A percentile compares a stretch with the other conserved stretches of the same genome.
Evolutionary conservation across 92 coral and sea anemone species (phyloP).

Genomic region (Umimayanthus kanabou): DNA sequence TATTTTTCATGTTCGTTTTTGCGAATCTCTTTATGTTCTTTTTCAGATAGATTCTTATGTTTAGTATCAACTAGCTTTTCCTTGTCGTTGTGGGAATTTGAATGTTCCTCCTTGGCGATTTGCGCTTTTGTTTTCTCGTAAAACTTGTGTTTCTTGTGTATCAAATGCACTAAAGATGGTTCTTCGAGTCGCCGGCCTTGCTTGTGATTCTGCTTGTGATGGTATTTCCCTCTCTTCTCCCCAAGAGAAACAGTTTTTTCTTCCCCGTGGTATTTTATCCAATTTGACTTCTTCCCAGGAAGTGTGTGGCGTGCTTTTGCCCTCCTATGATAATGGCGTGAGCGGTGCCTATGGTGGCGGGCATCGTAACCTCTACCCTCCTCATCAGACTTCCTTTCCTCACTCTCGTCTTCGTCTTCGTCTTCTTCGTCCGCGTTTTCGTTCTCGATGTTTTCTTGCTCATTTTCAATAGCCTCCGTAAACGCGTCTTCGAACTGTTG

Average conservation of each 20-base stretch:
- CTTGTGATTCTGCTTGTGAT: neutral
- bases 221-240: neutral
- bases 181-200: neutral
- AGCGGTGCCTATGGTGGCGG: neutral
- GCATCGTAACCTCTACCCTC: neutral
- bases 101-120: neutral
- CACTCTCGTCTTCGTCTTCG: neutral
- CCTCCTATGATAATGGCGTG: neutral
- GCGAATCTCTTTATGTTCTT: neutral
- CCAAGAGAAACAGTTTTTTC: neutral
- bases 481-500: constrained; percentile 65
- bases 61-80: neutral
- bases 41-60: neutral
- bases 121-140: neutral
- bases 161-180: neutral
- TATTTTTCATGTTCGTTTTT: neutral
- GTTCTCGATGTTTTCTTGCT: constrained; percentile 31
- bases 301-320: constrained; percentile 15
- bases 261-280: neutral
- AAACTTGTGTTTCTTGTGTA: neutral
- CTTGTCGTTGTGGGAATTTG: neutral
- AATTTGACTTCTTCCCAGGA: constrained; percentile 8
- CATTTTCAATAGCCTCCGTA: constrained; percentile 60
- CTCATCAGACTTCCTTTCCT: neutral
- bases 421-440: constrained; percentile 1